Base-by-base conservation (phyloP, 2,113 vertebrate species). In the Dicaeum eximium region DNA sequence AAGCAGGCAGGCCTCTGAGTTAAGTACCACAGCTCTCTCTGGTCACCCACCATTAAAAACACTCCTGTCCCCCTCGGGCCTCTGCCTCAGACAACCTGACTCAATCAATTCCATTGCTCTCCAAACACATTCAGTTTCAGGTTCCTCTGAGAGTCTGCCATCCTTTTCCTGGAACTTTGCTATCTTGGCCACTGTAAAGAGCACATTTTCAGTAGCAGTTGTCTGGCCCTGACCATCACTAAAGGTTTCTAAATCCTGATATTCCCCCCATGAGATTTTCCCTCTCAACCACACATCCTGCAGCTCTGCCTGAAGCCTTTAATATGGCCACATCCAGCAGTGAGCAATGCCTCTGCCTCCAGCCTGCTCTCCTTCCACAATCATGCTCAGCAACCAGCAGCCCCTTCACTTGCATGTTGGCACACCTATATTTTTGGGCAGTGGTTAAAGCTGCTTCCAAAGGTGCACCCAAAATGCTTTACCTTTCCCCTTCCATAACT, bases 291-390 rank as follows among this genome's bases (percentile, higher is more conserved):
- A 35, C 9, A 18, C 7, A 42, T 27, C 28, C 60, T 12, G 23
- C 37, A 80, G 13, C 27, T 57, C 44, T 33, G 15, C 8, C 22
- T 15, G 42, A 27, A 88, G 14, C 25, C 74, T 64, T 12, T 44
- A 6, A 5, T 11, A 20, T 2, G 18, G 14, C 19, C 18, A 53
- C 0, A 0, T 22, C 53, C 3, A 9, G 47, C 47, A 61, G 28
- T 3, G 14, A 61, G n/a, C 19, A 78, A 53, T 24, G 23, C 12
- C 54, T 38, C 40, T 38, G 58, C 28, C 40, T 75, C 51, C 31
- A 75, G 21, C 21, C 44, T 54, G 24, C 21, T 42, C 17, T 65
- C 18, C 37, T 64, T 31, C 24, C 14, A 25, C 0, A 1, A 11
- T 13, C 15, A 30, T 11, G 5, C 10, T 57, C 4, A 1, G 11